Evolutionary conservation across 2,113 vertebrate genomes (phyloP), one percentile per base, ranked within the genome.

Genomic region (Aegotheles bennettii): DNA sequence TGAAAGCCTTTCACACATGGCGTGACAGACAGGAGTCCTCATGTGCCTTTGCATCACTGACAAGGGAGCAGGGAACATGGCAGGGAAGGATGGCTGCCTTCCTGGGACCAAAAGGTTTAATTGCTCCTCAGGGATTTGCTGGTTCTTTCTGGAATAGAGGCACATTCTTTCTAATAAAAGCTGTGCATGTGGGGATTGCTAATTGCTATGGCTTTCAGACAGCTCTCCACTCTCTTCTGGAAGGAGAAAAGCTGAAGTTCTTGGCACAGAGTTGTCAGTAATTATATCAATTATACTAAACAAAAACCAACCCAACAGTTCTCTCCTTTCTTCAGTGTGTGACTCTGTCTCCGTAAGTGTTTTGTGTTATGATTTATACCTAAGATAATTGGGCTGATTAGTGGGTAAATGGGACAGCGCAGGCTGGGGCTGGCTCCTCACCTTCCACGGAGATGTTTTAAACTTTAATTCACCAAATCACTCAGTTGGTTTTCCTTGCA

Each of bases 291-390:
- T 97, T 97, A 97, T 97, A 95, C 94, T 93, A 95, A 95, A 95
- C 80, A 96, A 96, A 95, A 95, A 92, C 95, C 95, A 94, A 93
- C 94, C 95, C 93, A 91, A 96, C 90, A 92, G 92, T 76, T 90
- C 93, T 93, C 92, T 96, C 93, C 95, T 93, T 93, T 96, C 96
- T 97, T 97, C 97, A 91, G 95, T 93, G 95, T 97, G 95, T 96
- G 95, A 93, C 96, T 97, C 80, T 93, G 96, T 95, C 92, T 97
- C 95, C 11, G 25, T 79, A 60, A 97, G 95, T 91, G 96, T 94
- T 97, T 95, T 95, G 96, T 94, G 95, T 97, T 97, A 95, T 98
- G 97, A 98, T 98, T 98, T 98, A 98, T 98, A 95, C 97, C 87
- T 96, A 86, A 56, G 95, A 97, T 98, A 98, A 98, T 98, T 97